Evolutionary conservation across 2,888 invertebrate genomes (phyloP).

Genomic region (Sphinx pinastri): DNA sequence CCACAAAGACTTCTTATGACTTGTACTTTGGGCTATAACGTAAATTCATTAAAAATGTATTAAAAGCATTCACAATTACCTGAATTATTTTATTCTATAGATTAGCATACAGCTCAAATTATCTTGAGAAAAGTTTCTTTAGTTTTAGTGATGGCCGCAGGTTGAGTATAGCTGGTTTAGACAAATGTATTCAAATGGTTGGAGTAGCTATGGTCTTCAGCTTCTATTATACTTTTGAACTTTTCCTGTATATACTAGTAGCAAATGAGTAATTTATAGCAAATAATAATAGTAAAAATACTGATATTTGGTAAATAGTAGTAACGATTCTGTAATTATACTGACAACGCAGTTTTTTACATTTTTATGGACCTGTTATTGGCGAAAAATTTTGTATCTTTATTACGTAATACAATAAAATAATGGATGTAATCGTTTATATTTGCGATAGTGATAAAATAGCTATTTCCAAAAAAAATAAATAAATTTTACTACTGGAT

Average conservation of each 20-base stretch:
- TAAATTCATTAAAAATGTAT: too few relatives aligned
- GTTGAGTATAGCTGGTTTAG: too few relatives aligned
- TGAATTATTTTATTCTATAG: too few relatives aligned
- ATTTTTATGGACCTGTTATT: slow-evolving; percentile 74
- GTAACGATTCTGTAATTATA: slow-evolving; percentile 48
- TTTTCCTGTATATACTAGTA: slow-evolving; percentile 36
- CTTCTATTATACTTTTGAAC: slow-evolving; percentile 35
- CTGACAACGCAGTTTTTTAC: slow-evolving; percentile 71
- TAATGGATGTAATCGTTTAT: slow-evolving; percentile 75
- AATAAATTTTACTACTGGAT: slow-evolving; percentile 15
- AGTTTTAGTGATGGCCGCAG: too few relatives aligned
- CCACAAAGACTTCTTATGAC: too few relatives aligned
- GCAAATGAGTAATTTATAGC: slow-evolving; percentile 18
- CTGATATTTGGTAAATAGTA: slow-evolving; percentile 51
- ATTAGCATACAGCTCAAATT: too few relatives aligned
- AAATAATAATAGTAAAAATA: slow-evolving; percentile 43
- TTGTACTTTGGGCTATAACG: too few relatives aligned
- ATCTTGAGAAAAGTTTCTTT: too few relatives aligned
- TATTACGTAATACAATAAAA: slow-evolving; percentile 63
- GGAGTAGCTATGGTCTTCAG: slow-evolving; percentile 22
- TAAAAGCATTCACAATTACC: too few relatives aligned
- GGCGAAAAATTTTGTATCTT: slow-evolving; percentile 73
- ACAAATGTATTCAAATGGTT: neutral
- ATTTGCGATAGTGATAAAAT: slow-evolving; percentile 69
- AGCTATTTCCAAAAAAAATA: slow-evolving; percentile 68